Base-by-base conservation (phyloP, 92 coral and sea anemone genomes). In the Heteractis magnifica region DNA sequence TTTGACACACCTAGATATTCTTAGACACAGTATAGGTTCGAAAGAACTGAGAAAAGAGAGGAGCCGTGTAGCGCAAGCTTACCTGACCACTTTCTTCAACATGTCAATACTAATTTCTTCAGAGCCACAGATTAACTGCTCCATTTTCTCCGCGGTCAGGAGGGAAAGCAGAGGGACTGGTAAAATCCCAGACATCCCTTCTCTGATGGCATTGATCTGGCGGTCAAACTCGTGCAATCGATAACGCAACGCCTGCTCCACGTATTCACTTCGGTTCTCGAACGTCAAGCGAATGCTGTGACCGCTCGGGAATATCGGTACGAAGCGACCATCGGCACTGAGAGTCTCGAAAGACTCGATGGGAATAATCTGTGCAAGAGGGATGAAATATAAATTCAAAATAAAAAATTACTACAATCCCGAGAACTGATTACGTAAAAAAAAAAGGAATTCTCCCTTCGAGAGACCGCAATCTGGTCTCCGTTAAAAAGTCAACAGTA, bases 161-260 rank as follows among this genome's bases (percentile, higher is more conserved):
- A 93, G 90, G 56, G 97, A 93, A 71, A 93, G 87, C 75, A 93
- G 83, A 77, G 97, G 97, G 77, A 93, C 97, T 75, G 97, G 97
- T 55, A 93, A 84, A 62, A 91, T 86, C 92, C 97, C 92, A 26
- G 87, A 92, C 97, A 93, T 93, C 19, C 97, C 97, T 83, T 89
- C 97, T 20, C 97, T 90, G 16, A 93, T 78, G 26, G 97, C 92
- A 14, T 84, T 76, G 15, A 91, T 89, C 71, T 93, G 97, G 4
- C 92, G 91, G 87, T 93, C 97, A 83, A 87, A 84, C 84, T 93
- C 97, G 81, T 89, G 97, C 81, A 93, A 81, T 58, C 97, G 97
- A 88, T 90, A 93, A 64, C 88, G 89, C 70, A 93, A 84, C 60
- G 94, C 97, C 71, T 85, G 91, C 86, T 93, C 97, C 26, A 93